These are phyloP conservation scores for Cyrtonyx montezumae DNA, from an alignment of 2,113 vertebrate genomes.

Conservation along the genomic window DNA sequence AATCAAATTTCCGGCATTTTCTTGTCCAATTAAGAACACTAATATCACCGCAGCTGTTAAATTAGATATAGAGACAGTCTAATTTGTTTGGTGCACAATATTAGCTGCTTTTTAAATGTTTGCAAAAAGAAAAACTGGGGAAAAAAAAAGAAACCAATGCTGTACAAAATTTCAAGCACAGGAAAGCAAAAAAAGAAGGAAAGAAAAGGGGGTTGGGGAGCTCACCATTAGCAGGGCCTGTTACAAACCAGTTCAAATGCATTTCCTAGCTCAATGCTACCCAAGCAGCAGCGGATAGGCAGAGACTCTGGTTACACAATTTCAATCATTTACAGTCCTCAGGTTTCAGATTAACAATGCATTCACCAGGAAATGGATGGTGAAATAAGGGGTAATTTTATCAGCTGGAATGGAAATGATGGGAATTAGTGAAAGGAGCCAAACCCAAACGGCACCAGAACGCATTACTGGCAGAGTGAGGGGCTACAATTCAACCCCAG, in stretches of 20 bases:
- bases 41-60: slow-evolving; percentile 31
- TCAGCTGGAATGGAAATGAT: slow-evolving; percentile 46
- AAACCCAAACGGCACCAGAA: slow-evolving; percentile 1
- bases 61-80: slow-evolving; percentile 18
- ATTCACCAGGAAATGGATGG: slow-evolving; percentile 47
- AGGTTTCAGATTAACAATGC: slow-evolving; percentile 50
- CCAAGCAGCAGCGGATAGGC: neutral
- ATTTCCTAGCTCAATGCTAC: neutral
- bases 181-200: neutral
- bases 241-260: slow-evolving; percentile 24
- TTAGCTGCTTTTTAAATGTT: slow-evolving; percentile 26
- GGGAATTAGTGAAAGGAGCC: slow-evolving; percentile 43
- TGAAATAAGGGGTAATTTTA: slow-evolving; percentile 39
- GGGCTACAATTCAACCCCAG: neutral
- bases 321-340: slow-evolving; percentile 44
- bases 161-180: neutral
- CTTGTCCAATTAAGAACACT: slow-evolving; percentile 48
- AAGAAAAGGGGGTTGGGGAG: neutral
- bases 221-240: neutral
- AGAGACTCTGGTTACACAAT: slow-evolving; percentile 42
- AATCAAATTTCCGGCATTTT: slow-evolving; percentile 60
- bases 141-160: neutral
- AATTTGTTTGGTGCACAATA: slow-evolving; percentile 15
- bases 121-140: neutral
- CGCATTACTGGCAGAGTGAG: slow-evolving; percentile 19